Percentiles rank a stretch among this genome's conserved stretches.
phyloP scores from a whole-genome alignment of 2,797 vertebrate species.

The Rallus crepitans region DNA sequence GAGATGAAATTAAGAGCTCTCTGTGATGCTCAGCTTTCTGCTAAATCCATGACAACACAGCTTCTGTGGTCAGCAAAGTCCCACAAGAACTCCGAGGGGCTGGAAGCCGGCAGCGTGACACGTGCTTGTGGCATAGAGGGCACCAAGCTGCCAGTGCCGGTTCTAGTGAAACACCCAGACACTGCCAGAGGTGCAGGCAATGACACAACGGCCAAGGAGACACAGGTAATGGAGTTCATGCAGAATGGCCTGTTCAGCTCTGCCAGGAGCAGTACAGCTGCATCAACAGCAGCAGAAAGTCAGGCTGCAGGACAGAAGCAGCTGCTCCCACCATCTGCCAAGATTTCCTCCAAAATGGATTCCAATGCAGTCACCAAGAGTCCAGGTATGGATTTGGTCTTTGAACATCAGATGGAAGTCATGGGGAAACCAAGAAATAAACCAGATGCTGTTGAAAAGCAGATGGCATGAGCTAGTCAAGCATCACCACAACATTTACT shows the following conservation, averaged over 20 bases:
- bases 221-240: slow-evolving; percentile 36
- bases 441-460: not conserved
- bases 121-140: slow-evolving; percentile 42
- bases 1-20: slow-evolving; percentile 54
- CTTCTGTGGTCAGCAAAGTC: slow-evolving; percentile 18
- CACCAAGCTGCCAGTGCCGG: slow-evolving; percentile 46
- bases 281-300: not conserved
- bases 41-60: not conserved
- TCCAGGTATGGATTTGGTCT: slow-evolving; percentile 41
- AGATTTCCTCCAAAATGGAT: slow-evolving; percentile 50
- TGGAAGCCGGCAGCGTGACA: not conserved
- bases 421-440: not conserved
- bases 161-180: not conserved
- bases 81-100: not conserved
- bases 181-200: not conserved
- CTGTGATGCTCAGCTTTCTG: slow-evolving; percentile 46
- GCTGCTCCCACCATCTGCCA: slow-evolving; percentile 50
- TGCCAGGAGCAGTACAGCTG: not conserved
- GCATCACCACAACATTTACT: not conserved
- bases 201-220: slow-evolving; percentile 6
- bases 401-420: not conserved
- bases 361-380: not conserved
- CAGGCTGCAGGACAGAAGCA: slow-evolving; percentile 30
- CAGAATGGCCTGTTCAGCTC: slow-evolving; percentile 28
- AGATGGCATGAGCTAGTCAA: not conserved